Conservation (phyloP, 2,113 vertebrate genomes). For the Agapornis roseicollis region DNA sequence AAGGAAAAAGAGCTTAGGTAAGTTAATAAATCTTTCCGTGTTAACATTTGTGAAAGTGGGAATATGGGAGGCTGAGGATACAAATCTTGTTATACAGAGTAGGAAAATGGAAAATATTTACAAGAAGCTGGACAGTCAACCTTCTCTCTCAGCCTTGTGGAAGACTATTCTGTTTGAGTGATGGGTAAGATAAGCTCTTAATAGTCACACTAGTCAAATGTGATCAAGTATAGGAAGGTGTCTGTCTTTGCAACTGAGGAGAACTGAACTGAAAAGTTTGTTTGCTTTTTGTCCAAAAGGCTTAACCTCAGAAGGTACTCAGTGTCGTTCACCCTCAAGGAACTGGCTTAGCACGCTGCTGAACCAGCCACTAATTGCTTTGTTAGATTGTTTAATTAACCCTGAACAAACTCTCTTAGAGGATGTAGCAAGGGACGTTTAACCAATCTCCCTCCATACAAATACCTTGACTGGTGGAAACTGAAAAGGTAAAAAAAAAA, state of each 20-base stretch:
- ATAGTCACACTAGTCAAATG: background rate
- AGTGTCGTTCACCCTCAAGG: background rate
- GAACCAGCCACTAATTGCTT: background rate
- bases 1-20: background rate
- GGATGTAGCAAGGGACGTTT: background rate
- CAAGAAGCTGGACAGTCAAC: background rate
- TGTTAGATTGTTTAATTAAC: constrained; percentile 49
- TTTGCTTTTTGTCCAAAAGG: background rate
- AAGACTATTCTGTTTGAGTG: background rate
- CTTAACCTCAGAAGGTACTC: background rate
- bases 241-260: background rate
- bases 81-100: background rate
- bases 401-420: constrained; percentile 15
- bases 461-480: background rate
- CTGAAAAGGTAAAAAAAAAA: background rate
- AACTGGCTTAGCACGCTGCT: background rate
- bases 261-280: background rate
- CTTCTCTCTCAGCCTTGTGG: background rate
- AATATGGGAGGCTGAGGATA: background rate
- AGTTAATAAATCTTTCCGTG: background rate
- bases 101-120: background rate
- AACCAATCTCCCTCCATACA: background rate
- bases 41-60: background rate
- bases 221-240: background rate
- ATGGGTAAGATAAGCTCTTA: background rate